phyloP scores from a whole-genome alignment of 2,113 vertebrate species.

The Amia ocellicauda region DNA sequence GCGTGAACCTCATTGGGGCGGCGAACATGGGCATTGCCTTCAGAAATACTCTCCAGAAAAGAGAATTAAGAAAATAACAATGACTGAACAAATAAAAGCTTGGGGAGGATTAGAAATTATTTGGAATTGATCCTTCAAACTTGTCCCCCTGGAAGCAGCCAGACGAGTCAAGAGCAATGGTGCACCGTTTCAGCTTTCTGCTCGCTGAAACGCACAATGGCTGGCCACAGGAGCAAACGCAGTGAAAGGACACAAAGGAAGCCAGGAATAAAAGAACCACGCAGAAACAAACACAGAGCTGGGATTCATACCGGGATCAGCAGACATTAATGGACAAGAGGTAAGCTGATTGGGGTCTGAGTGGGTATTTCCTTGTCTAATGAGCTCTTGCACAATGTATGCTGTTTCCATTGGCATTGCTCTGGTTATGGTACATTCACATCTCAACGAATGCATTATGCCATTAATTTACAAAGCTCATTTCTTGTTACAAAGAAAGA shows the following conservation, averaged over 20 bases:
- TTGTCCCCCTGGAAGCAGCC: neutral
- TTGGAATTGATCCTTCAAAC: constrained; percentile 3
- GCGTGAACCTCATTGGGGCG: neutral
- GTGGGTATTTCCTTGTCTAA: too few relatives aligned
- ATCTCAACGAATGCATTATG: too few relatives aligned
- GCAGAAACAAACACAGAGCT: too few relatives aligned
- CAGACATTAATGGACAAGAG: too few relatives aligned
- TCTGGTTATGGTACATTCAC: too few relatives aligned
- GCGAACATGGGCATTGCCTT: neutral
- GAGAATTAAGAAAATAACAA: constrained; percentile 9
- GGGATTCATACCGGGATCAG: too few relatives aligned
- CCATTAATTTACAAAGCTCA: too few relatives aligned
- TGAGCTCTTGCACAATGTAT: too few relatives aligned
- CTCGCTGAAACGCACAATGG: neutral
- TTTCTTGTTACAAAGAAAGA: too few relatives aligned
- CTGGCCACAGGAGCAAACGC: neutral
- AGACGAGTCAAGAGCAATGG: neutral
- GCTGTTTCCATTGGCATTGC: too few relatives aligned
- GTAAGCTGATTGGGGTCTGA: too few relatives aligned
- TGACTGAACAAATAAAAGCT: neutral
- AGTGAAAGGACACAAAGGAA: neutral
- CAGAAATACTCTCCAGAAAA: neutral
- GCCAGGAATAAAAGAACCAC: neutral
- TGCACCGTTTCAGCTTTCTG: neutral
- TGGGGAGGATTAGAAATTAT: constrained; percentile 5